Conservation (phyloP, 2,888 invertebrate species). For the Melinaea marsaeus region DNA sequence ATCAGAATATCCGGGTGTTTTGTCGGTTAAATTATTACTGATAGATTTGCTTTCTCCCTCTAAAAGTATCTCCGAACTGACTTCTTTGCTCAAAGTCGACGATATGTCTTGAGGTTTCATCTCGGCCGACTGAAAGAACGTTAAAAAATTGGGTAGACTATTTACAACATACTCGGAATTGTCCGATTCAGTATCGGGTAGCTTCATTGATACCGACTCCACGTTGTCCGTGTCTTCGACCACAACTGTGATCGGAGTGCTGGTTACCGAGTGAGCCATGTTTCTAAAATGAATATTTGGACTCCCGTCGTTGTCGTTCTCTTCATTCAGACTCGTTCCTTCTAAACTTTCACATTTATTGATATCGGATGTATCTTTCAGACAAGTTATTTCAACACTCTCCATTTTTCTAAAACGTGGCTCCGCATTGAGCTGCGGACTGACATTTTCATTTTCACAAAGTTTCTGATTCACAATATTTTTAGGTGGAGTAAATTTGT, state of each 20-base stretch:
- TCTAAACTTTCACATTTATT: slow-evolving; percentile 39
- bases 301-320: slow-evolving; percentile 42
- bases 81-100: slow-evolving; percentile 36
- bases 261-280: slow-evolving; percentile 59
- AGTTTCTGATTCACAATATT: slow-evolving; percentile 33
- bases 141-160: slow-evolving; percentile 49
- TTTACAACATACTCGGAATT: slow-evolving; percentile 35
- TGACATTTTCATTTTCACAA: slow-evolving; percentile 26
- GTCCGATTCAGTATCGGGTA: slow-evolving; percentile 41
- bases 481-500: slow-evolving; percentile 47
- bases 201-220: slow-evolving; percentile 45
- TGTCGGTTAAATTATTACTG: slow-evolving; percentile 42
- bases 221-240: slow-evolving; percentile 35
- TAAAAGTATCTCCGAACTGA: slow-evolving; percentile 41
- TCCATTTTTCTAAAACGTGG: slow-evolving; percentile 60
- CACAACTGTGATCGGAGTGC: slow-evolving; percentile 54
- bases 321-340: slow-evolving; percentile 27
- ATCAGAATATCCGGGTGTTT: slow-evolving; percentile 54
- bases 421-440: slow-evolving; percentile 46
- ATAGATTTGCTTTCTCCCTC: slow-evolving; percentile 48
- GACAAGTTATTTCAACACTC: slow-evolving; percentile 62
- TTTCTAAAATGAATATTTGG: slow-evolving; percentile 49
- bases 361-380: slow-evolving; percentile 48
- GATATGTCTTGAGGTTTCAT: slow-evolving; percentile 57
- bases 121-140: slow-evolving; percentile 57